Percentiles rank a stretch among this genome's conserved stretches.
These are phyloP conservation scores for Seriola aureovittata DNA, from an alignment of 2,113 vertebrate genomes.

Conservation along the genomic window DNA sequence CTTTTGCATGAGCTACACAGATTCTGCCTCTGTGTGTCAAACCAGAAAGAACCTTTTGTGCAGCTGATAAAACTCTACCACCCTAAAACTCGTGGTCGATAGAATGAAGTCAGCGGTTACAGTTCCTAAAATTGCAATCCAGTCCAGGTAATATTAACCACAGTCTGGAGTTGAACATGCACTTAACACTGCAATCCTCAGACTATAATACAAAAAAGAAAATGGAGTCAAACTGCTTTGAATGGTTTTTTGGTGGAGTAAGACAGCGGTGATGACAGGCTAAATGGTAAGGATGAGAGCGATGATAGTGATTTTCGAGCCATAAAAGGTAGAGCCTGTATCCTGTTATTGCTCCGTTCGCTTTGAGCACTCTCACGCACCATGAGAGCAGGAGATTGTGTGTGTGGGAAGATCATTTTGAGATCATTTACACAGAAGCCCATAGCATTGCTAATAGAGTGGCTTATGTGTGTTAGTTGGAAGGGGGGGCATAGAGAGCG, in stretches of 20 bases:
- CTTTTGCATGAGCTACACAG: constrained; percentile 2
- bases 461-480: constrained; percentile 3
- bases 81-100: neutral
- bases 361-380: constrained; percentile 44
- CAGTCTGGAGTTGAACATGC: constrained; percentile 28
- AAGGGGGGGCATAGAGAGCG: neutral
- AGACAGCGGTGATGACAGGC: constrained; percentile 43
- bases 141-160: constrained; percentile 5
- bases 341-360: constrained; percentile 35
- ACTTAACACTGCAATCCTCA: constrained; percentile 17
- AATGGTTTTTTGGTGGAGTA: constrained; percentile 33
- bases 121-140: neutral
- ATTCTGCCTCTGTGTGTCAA: neutral
- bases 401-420: constrained; percentile 67
- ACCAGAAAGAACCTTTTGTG: neutral
- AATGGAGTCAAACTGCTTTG: constrained; percentile 9
- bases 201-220: constrained; percentile 20
- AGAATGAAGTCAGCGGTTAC: neutral
- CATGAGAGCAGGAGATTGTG: constrained; percentile 32
- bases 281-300: constrained; percentile 42
- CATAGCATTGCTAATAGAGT: constrained; percentile 25
- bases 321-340: constrained; percentile 53
- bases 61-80: neutral
- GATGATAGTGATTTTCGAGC: constrained; percentile 54
- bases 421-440: constrained; percentile 50